Conservation (phyloP, 2,888 invertebrate genomes). For the Cryptus armator region DNA sequence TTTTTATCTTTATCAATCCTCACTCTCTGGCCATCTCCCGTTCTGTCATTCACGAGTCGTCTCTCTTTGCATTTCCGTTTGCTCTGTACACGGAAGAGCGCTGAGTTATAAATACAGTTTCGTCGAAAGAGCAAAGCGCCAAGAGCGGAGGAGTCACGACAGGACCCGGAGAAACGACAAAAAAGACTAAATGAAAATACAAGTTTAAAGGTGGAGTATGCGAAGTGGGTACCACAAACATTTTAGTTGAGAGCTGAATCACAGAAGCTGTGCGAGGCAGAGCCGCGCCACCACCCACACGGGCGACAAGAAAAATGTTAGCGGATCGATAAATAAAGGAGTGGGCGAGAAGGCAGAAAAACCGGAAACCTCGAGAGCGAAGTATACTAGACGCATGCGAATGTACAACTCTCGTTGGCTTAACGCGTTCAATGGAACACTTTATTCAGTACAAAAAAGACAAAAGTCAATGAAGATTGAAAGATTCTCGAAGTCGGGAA, state of each 20-base stretch:
- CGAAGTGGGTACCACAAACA: conserved; percentile 20
- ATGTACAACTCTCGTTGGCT: conserved; percentile 14
- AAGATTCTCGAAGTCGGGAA: background rate
- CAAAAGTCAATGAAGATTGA: background rate
- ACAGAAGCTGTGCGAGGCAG: conserved; percentile 11
- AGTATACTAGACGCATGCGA: background rate
- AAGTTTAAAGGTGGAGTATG: conserved; percentile 12
- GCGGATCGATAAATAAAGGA: conserved; percentile 58
- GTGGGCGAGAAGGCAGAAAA: conserved; percentile 15
- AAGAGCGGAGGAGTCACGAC: conserved; percentile 25
- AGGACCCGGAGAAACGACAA: conserved; percentile 18
- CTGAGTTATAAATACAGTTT: conserved; percentile 54
- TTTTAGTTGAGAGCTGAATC: conserved; percentile 48
- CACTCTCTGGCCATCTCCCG: background rate
- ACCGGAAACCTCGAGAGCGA: conserved; percentile 20
- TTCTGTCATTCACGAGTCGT: conserved; percentile 6
- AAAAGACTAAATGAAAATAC: conserved; percentile 52
- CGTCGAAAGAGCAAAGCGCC: conserved; percentile 40
- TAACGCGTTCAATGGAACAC: background rate
- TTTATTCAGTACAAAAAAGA: background rate
- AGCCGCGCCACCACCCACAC: conserved; percentile 36
- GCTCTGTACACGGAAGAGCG: background rate
- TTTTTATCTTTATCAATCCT: conserved; percentile 8
- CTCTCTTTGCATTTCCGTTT: conserved; percentile 18
- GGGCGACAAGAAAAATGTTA: conserved; percentile 48